Evolutionary conservation across 2,113 vertebrate genomes (phyloP).

Genomic region (Ochotona princeps): DNA sequence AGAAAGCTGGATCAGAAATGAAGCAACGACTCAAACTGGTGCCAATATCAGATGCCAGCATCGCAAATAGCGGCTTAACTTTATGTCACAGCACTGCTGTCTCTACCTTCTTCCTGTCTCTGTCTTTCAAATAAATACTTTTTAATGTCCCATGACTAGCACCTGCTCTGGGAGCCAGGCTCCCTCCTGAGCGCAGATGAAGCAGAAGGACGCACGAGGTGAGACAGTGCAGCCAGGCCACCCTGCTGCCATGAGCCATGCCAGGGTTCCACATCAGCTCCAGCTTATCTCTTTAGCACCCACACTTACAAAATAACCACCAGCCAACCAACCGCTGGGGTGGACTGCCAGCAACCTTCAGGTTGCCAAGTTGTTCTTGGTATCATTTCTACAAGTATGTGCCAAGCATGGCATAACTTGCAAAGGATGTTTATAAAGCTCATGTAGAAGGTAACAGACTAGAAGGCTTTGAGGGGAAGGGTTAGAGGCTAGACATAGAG

Average conservation of each 20-base stretch:
- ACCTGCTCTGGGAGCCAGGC: background rate
- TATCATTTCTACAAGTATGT: background rate
- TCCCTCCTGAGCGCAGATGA: background rate
- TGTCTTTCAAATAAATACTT: too few species aligned
- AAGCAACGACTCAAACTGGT: too few species aligned
- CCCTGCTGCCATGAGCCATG: accelerated
- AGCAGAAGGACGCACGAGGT: background rate
- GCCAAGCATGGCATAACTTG: background rate
- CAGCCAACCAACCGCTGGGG: background rate
- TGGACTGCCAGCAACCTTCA: background rate
- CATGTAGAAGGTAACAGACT: background rate
- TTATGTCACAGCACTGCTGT: too few species aligned
- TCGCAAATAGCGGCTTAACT: too few species aligned
- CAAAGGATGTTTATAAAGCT: background rate
- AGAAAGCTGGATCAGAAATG: too few species aligned
- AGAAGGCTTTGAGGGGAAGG: background rate
- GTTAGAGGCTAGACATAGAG: background rate
- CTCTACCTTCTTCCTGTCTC: too few species aligned
- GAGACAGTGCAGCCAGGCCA: background rate
- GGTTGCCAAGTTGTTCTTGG: background rate
- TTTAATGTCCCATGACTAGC: too few species aligned
- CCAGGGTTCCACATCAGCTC: background rate
- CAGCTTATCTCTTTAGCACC: background rate
- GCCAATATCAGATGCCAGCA: too few species aligned
- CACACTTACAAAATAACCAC: background rate